A percentile compares a stretch with the other conserved stretches of the same genome.
These are phyloP conservation scores for Coenonympha arcania DNA, from an alignment of 2,888 invertebrate species.

Conservation along the genomic window DNA sequence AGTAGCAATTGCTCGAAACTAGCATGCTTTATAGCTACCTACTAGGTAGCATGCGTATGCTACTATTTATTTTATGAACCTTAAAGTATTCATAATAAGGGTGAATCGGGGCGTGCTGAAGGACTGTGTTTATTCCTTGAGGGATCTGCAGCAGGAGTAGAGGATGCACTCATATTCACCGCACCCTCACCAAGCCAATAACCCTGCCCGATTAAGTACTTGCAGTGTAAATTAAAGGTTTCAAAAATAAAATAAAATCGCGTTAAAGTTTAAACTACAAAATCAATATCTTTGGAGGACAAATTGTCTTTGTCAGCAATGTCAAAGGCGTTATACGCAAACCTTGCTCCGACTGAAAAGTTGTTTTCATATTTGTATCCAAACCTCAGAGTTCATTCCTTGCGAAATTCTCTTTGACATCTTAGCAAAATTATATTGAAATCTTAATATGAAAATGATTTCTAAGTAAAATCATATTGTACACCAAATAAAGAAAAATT, in stretches of 20 bases:
- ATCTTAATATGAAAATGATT: neutral
- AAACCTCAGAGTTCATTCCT: neutral
- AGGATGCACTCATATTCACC: too few relatives aligned
- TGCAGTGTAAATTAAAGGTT: neutral
- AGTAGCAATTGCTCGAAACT: too few relatives aligned
- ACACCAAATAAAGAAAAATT: too few relatives aligned
- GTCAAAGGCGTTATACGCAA: neutral
- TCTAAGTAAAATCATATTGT: neutral
- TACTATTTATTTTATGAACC: too few relatives aligned
- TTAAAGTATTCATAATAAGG: too few relatives aligned
- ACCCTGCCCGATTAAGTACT: too few relatives aligned
- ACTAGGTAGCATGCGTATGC: too few relatives aligned
- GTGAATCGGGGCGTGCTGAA: too few relatives aligned
- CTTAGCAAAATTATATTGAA: constrained; percentile 1
- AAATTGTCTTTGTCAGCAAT: neutral
- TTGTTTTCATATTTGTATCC: constrained; percentile 3
- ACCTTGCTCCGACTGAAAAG: neutral
- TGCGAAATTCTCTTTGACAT: neutral
- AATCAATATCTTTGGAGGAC: neutral
- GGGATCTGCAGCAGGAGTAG: too few relatives aligned
- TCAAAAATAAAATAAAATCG: neutral
- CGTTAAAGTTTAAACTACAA: neutral
- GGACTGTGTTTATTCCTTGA: too few relatives aligned
- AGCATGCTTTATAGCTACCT: too few relatives aligned
- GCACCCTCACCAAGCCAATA: too few relatives aligned